phyloP scores from a whole-genome alignment of 2,113 vertebrate genomes.

The Pampusana beccarii region DNA sequence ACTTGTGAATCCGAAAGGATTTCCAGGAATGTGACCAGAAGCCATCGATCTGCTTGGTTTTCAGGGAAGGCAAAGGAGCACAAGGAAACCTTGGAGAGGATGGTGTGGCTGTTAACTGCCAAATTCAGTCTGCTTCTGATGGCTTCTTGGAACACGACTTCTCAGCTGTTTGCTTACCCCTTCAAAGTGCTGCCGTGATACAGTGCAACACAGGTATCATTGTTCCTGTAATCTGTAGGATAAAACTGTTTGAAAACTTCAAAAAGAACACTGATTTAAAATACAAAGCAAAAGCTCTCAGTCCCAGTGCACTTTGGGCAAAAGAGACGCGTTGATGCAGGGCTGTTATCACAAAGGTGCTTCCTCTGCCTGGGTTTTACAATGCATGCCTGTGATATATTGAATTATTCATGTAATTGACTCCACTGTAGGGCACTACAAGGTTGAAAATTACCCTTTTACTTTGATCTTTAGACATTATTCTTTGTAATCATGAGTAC shows the following conservation, averaged over 20 bases:
- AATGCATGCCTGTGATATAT: slow-evolving; percentile 11
- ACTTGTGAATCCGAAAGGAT: neutral
- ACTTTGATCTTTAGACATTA: slow-evolving; percentile 19
- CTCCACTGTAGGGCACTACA: slow-evolving; percentile 7
- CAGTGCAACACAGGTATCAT: slow-evolving; percentile 53
- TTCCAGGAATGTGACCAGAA: neutral
- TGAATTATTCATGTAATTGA: slow-evolving; percentile 26
- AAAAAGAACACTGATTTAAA: slow-evolving; percentile 36
- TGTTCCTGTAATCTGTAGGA: slow-evolving; percentile 52
- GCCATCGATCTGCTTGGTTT: neutral
- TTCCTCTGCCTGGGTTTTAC: slow-evolving; percentile 36
- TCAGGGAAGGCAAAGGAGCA: neutral
- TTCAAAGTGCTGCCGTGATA: slow-evolving; percentile 36
- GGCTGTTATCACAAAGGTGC: slow-evolving; percentile 19
- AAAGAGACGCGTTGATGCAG: neutral
- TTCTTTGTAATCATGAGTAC: neutral
- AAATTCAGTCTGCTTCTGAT: neutral
- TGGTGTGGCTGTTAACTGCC: neutral
- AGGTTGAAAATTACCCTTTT: slow-evolving; percentile 42
- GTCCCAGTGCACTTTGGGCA: neutral
- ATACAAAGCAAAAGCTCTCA: slow-evolving; percentile 17
- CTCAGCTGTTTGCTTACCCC: slow-evolving; percentile 24
- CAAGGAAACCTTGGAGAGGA: neutral
- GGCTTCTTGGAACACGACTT: neutral
- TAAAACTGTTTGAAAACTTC: slow-evolving; percentile 60